A percentile compares a stretch with the other conserved stretches of the same genome.
Evolutionary conservation across 2,888 invertebrate species (phyloP).

Genomic region (Metopia argyrocephala): DNA sequence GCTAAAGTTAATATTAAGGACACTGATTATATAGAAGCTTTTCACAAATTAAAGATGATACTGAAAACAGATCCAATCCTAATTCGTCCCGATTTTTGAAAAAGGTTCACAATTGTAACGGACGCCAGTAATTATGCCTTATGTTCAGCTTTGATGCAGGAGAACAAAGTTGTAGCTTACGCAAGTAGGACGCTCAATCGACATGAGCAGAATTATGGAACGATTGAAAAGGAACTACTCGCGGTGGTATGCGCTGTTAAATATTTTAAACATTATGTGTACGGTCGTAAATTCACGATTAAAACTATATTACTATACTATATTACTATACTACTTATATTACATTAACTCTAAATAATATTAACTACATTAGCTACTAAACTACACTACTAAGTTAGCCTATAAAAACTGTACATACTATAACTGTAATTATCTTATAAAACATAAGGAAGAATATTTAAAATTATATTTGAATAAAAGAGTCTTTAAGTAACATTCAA

Average conservation of each 20-base stretch:
- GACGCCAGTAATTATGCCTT: conserved; percentile 13
- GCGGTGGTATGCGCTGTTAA: not conserved
- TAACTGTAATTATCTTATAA: too few species aligned
- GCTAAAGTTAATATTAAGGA: not conserved
- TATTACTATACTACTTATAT: too few species aligned
- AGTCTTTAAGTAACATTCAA: too few species aligned
- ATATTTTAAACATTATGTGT: not conserved
- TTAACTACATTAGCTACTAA: too few species aligned
- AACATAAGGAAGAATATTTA: too few species aligned
- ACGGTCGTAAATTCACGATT: not conserved
- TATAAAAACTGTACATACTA: too few species aligned
- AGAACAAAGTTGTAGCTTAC: not conserved
- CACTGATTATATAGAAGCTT: not conserved
- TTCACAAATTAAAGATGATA: conserved; percentile 3
- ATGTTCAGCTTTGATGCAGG: not conserved
- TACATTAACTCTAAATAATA: too few species aligned
- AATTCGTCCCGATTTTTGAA: not conserved
- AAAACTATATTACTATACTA: too few species aligned
- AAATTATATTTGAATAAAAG: too few species aligned
- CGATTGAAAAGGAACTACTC: not conserved
- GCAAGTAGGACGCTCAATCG: too few species aligned
- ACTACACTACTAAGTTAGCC: too few species aligned
- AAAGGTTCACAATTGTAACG: conserved; percentile 4
- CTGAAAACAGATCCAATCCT: conserved; percentile 6
- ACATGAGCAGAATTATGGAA: not conserved